Evolutionary conservation across 2,888 invertebrate genomes (phyloP), one percentile per base, ranked within the genome.

Genomic region (Nomada ferruginata): DNA sequence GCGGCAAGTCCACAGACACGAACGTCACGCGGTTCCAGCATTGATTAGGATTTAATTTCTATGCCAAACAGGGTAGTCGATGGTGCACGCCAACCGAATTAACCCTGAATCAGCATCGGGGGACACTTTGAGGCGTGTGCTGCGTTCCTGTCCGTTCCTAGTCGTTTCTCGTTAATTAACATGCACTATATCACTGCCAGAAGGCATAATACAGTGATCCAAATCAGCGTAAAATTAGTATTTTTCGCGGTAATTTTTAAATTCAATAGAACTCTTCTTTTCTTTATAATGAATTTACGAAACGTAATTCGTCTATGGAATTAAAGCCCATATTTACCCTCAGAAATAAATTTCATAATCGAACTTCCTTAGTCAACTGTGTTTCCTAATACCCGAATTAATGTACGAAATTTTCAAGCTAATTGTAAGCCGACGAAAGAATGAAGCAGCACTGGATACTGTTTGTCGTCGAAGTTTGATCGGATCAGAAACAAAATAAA

Each of bases 31-130:
- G 26, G 42, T n/a, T 11, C 57, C 4, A n/a, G n/a, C 29, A 60
- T 70, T 70, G 61, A 71, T 71, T 61, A 61, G 36, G 15, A 23
- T 61, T 71, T 71, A 50, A 71, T 71, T 36, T 36, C 71, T 50
- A 2, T 13, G 36, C 52, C 50, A 52, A 29, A 61, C 23, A 29
- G 29, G 36, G 2, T 55, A 5, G 55, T 44, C 57, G 42, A 55
- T 36, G 59, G 60, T 44, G 42, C 57, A 1, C 55, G 44, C 4
- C 13, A 4, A 15, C 26, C 66, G 23, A 68, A 70, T 70, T 60
- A 70, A 70, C 29, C 29, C 47, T 29, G 59, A 36, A 55, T 53
- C 53, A 42, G 15, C 23, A 42, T 29, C 26, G n/a, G 1, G 44
- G 23, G 5, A 13, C 26, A 7, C n/a, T 69, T 23, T 26, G n/a